Base-by-base conservation (phyloP, 2,797 vertebrate genomes). In the Sitta carolinensis region DNA sequence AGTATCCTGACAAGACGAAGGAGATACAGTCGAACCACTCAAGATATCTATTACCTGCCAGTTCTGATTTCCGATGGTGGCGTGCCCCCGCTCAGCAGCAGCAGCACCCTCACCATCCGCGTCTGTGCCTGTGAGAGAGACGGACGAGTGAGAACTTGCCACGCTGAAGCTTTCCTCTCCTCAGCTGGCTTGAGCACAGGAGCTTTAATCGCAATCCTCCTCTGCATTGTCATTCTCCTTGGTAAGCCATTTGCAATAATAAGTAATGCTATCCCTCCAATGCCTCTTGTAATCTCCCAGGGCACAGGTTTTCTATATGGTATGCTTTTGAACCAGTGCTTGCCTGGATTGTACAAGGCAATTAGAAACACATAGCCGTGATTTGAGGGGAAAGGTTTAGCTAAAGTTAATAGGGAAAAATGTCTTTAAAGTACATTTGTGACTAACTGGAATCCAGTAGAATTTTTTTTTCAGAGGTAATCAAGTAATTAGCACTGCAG, bases 101-200 rank as follows among this genome's bases (percentile, higher is more conserved):
- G 99, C 89, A 98, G 98, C 84, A 99, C 99, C 85, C 98, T 99
- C 93, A 99, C 99, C 16, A 98, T 99, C 93, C 98, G 98, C 57
- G 99, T 99, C 62, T 99, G 99, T 92, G 98, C 98, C 0, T 99
- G 99, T 84, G 99, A 99, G 94, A 98, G 98, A 89, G 98, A 99
- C 50, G 98, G 98, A 45, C 97, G 97, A 13, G 97, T 98, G 82
- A 98, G 98, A 76, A 98, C 98, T 19, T 99, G 99, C 97, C 98
- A 99, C 23, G 97, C 98, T 6, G 98, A 99, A 97, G 99, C 99
- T 4, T 99, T 99, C 96, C 98, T 99, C 63, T 99, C 99, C 73
- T 99, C 99, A 0, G 99, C 99, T 4, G 99, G 99, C 14, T 98
- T 99, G 97, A 99, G 99, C 97, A 99, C 99, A 5, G 99, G 99